Conservation (phyloP, 2,888 invertebrate species). For the Pterostichus niger region DNA sequence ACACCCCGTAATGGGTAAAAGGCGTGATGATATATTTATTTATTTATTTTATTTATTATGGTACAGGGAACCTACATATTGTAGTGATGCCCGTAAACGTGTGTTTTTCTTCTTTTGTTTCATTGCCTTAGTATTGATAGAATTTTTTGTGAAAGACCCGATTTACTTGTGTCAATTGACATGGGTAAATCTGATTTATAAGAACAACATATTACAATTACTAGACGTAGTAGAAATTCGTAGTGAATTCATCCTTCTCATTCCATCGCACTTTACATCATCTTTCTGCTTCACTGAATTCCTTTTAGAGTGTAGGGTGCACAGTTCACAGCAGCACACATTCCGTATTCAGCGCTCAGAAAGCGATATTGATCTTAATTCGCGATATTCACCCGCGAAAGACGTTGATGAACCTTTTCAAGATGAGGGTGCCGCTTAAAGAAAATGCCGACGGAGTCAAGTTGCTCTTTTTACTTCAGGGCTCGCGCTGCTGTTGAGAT, state of each 20-base stretch:
- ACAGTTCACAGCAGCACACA: neutral
- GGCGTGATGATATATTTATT: no score
- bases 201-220: no score
- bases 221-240: neutral
- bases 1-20: no score
- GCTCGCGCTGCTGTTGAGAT: neutral
- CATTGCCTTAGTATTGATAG: no score
- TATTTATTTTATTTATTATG: no score
- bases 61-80: no score
- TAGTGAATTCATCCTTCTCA: neutral
- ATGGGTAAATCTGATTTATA: no score
- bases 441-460: slow-evolving; percentile 28
- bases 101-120: no score
- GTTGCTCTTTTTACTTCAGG: slow-evolving; percentile 15
- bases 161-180: no score
- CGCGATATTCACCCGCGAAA: slow-evolving; percentile 53
- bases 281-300: slow-evolving; percentile 3
- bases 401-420: slow-evolving; percentile 62
- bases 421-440: slow-evolving; percentile 31
- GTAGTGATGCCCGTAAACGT: no score
- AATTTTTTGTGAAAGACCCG: no score
- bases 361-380: slow-evolving; percentile 64
- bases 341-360: slow-evolving; percentile 10
- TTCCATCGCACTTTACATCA: neutral
- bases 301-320: slow-evolving; percentile 2